Evolutionary conservation across 2,113 vertebrate species (phyloP).

Genomic region (Myocastor coypus): DNA sequence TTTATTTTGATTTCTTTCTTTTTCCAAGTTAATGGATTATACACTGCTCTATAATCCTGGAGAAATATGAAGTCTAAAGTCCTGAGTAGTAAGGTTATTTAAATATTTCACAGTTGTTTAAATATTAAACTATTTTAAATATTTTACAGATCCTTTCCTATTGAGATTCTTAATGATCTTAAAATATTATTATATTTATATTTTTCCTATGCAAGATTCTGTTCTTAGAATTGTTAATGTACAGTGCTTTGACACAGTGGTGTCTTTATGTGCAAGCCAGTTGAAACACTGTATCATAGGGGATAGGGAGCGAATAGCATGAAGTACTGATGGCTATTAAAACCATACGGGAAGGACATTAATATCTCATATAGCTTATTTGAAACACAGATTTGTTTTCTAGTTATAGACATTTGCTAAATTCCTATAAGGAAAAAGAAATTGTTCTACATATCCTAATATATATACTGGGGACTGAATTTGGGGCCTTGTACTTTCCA

Average conservation of each 20-base stretch:
- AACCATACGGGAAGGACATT: background rate
- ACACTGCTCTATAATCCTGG: background rate
- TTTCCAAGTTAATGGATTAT: background rate
- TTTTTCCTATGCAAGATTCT: background rate
- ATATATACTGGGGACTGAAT: too few relatives aligned
- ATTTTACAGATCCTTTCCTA: background rate
- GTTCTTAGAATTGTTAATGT: background rate
- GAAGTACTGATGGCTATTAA: background rate
- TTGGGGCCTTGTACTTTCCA: too few relatives aligned
- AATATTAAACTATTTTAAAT: background rate
- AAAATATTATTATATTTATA: constrained; percentile 3
- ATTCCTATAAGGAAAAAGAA: background rate
- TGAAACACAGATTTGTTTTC: background rate
- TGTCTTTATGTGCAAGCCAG: background rate
- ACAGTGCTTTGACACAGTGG: background rate
- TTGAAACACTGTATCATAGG: background rate
- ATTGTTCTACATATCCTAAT: background rate
- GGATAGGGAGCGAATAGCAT: background rate
- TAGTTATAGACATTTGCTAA: constrained; percentile 7
- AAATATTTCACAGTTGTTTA: constrained; percentile 21
- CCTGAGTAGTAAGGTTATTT: background rate
- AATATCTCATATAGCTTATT: background rate
- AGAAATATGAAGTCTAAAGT: background rate
- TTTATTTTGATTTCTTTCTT: background rate
- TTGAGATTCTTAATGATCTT: background rate